Evolutionary conservation across 2,797 vertebrate genomes (phyloP), one percentile per base, ranked within the genome.

Genomic region (Darevskia nairensis): DNA sequence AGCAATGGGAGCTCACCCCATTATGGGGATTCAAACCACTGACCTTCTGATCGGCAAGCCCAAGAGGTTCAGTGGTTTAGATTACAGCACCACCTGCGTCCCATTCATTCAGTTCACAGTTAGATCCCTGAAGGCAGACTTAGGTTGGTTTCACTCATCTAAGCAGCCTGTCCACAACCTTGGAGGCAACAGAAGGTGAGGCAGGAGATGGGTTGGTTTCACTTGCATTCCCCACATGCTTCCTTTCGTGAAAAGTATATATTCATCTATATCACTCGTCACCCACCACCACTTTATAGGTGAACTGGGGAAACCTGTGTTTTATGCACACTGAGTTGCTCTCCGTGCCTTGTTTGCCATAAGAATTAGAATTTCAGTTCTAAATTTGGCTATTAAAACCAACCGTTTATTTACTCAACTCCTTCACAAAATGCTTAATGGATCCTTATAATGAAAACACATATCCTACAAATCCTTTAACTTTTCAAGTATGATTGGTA

Each of bases 311-410:
- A 44, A 44, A 25, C 41, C 21, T 41, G 35, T 39, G 19, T 44
- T 44, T 76, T 41, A 41, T 23, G 23, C 41, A 77, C 69, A 27
- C 6, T 46, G 35, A 23, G 39, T 41, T 76, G 39, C 74, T 25
- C 74, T 76, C 19, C 23, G 35, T 35, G 39, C 19, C 21, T 76
- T n/a, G n/a, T 72, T 32, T 32, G 69, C 13, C 69, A 11, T 17
- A 35, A 23, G 21, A 25, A 2, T 0, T 4, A 23, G 25, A 23
- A 2, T 0, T 6, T 3, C 35, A 8, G 5, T 27, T 4, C 82
- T 27, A 8, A 46, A 32, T 41, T 77, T 86, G 88, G 4, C 74
- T 8, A 66, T 87, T 19, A 0, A 0, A 64, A 5, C 85, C 77
- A 46, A 82, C 50, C 0, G n/a, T 10, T 59, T 76, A 68, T 39